phyloP scores from a whole-genome alignment of 2,888 invertebrate genomes.

The Embidobia sp. region DNA sequence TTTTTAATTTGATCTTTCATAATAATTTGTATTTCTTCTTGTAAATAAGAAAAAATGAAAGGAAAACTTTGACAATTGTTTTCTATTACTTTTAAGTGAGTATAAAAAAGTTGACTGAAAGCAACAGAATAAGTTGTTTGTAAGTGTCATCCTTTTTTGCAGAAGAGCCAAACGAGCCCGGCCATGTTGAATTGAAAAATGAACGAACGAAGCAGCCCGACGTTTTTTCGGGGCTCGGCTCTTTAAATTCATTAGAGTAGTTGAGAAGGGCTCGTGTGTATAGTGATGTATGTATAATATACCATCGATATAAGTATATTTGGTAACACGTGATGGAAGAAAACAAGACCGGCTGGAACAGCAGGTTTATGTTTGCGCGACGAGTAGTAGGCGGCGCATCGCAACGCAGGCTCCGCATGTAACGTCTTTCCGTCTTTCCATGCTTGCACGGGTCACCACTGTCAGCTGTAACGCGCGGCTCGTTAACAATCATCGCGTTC shows the following conservation, averaged over 20 bases:
- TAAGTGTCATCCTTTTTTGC: too few relatives aligned
- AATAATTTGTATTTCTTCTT: too few relatives aligned
- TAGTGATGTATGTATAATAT: slow-evolving; percentile 12
- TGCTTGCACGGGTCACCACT: slow-evolving; percentile 40
- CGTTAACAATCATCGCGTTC: slow-evolving; percentile 45
- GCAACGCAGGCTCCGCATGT: slow-evolving; percentile 51
- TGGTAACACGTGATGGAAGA: slow-evolving; percentile 72
- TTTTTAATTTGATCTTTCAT: too few relatives aligned
- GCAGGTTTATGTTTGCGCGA: slow-evolving; percentile 72
- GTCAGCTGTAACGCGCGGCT: too few relatives aligned
- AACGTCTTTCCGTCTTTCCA: slow-evolving; percentile 27
- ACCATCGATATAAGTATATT: slow-evolving; percentile 42
- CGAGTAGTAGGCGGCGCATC: slow-evolving; percentile 70
- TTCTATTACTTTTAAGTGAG: too few relatives aligned
- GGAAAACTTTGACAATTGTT: too few relatives aligned
- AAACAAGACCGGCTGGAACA: slow-evolving; percentile 70
- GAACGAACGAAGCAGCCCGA: too few relatives aligned
- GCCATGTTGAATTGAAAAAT: too few relatives aligned
- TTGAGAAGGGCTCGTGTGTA: slow-evolving; percentile 7
- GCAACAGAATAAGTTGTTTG: too few relatives aligned
- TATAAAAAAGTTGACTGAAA: too few relatives aligned
- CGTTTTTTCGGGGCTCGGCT: slow-evolving; percentile 11
- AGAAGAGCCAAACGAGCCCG: too few relatives aligned
- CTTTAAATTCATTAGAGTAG: slow-evolving; percentile 35
- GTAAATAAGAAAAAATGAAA: too few relatives aligned